Percentiles rank a stretch among this genome's conserved stretches.
Conservation (phyloP, 2,113 vertebrate species). For the Barbus barbus region DNA sequence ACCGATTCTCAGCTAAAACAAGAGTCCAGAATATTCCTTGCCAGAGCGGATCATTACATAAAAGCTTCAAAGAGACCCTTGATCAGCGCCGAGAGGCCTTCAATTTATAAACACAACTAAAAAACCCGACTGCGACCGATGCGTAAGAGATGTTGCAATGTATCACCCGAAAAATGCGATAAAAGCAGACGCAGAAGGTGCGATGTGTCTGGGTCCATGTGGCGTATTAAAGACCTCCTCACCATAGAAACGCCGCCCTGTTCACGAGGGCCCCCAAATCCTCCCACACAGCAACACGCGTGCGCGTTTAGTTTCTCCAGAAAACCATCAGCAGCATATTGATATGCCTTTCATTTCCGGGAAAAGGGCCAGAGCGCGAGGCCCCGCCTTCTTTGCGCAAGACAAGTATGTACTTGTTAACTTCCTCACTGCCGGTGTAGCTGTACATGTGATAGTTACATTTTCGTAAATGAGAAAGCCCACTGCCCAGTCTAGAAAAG, state of each 20-base stretch:
- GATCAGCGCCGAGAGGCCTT: not conserved
- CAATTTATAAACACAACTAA: not conserved
- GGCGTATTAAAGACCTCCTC: not conserved
- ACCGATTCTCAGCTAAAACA: not conserved
- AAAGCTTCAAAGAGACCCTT: not conserved
- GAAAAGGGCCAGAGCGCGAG: constrained; percentile 14
- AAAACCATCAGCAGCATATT: too few relatives aligned
- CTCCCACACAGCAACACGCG: not conserved
- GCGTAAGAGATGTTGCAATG: not conserved
- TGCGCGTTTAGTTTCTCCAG: not conserved
- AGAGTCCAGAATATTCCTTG: constrained; percentile 12
- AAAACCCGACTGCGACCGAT: not conserved
- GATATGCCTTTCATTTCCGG: too few relatives aligned
- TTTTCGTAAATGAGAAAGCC: too few relatives aligned
- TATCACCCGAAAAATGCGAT: not conserved
- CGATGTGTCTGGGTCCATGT: not conserved
- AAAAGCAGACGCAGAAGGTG: not conserved
- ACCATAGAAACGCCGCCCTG: constrained; percentile 30
- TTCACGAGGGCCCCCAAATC: not conserved
- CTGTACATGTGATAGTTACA: too few relatives aligned
- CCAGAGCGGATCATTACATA: not conserved
- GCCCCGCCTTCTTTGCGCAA: constrained; percentile 43
- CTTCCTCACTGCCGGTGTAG: not conserved
- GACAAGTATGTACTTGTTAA: constrained; percentile 37
- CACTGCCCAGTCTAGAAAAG: too few relatives aligned